These are phyloP conservation scores for Salvelinus alpinus DNA, from an alignment of 2,113 vertebrate species.

Conservation along the genomic window DNA sequence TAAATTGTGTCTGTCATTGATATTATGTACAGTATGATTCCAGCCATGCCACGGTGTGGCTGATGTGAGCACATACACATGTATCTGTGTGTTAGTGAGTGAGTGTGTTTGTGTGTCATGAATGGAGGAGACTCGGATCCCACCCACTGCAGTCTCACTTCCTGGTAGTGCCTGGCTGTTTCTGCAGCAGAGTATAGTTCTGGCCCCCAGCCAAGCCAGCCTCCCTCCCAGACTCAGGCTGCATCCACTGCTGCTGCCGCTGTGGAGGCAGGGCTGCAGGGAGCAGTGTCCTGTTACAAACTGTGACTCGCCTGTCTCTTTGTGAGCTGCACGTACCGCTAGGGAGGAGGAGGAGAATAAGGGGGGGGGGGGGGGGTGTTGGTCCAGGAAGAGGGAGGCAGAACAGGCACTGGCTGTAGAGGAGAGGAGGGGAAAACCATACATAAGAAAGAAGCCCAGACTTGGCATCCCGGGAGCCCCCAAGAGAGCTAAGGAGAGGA, in stretches of 20 bases:
- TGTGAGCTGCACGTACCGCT: constrained; percentile 18
- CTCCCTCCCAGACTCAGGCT: constrained; percentile 30
- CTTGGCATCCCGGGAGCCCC: constrained; percentile 22
- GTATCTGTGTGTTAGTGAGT: constrained; percentile 19
- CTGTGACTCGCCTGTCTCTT: constrained; percentile 15
- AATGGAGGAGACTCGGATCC: neutral
- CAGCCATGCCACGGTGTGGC: neutral
- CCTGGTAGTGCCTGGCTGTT: constrained; percentile 65
- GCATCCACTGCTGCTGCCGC: neutral
- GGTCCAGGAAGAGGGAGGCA: constrained; percentile 27
- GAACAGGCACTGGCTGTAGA: constrained; percentile 22
- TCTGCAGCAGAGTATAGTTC: constrained; percentile 28
- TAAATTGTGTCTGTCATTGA: neutral
- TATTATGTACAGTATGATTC: neutral
- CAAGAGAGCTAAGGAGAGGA: constrained; percentile 36
- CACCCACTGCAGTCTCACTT: constrained; percentile 58
- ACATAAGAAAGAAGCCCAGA: constrained; percentile 17
- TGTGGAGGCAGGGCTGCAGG: constrained; percentile 30
- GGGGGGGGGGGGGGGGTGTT: neutral
- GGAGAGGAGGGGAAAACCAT: constrained; percentile 17
- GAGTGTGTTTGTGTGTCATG: constrained; percentile 12
- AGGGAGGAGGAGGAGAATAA: constrained; percentile 7
- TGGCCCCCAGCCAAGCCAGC: constrained; percentile 52
- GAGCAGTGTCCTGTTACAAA: constrained; percentile 40
- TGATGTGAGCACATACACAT: neutral